Evolutionary conservation across 2,888 invertebrate species (phyloP), one percentile per base, ranked within the genome.

Genomic region (Hemistola chrysoprasaria): DNA sequence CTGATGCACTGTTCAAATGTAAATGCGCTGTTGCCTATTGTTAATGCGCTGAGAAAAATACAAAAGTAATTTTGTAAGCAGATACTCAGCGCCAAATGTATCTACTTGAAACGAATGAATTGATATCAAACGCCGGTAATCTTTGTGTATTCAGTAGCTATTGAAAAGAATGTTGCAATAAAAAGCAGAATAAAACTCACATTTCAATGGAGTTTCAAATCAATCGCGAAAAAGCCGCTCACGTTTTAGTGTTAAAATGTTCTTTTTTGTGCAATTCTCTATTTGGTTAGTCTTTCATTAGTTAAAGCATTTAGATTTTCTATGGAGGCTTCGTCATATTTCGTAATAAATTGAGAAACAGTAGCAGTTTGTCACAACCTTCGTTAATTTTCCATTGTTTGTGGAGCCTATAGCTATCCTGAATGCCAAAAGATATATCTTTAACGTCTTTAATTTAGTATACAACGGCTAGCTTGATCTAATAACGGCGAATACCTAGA

Each of bases 141-240:
- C 59, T 66, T 61, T 62, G 57, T 62, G 48, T 62, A 58, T 64
- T 59, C 54, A 61, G 54, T 49, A 47, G 53, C 60, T 67, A 70
- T 65, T 62, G 63, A 68, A 71, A 64, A 59, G 58, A 57, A 62
- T 65, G 54, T 60, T 53, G 53, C 54, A 53, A 57, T 64, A 67
- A 70, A 60, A 63, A 59, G 57, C 47, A 40, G 50, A 53, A 55
- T 58, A 59, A 56, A 62, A 59, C 55, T 65, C 56, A 45, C 48
- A 60, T 62, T 60, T 66, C 64, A 65, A 69, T 62, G 53, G 55
- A 59, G 51, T 45, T 58, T 60, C 58, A 65, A 65, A 59, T 35
- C 48, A 58, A 40, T 47, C 42, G 32, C 36, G 47, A 59, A 60
- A 56, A 51, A 53, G 47, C 26, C 10, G 24, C 27, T 28, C 26